A percentile compares a stretch with the other conserved stretches of the same genome.
phyloP scores from a whole-genome alignment of 2,888 invertebrate genomes.

The Lasius fuliginosus region DNA sequence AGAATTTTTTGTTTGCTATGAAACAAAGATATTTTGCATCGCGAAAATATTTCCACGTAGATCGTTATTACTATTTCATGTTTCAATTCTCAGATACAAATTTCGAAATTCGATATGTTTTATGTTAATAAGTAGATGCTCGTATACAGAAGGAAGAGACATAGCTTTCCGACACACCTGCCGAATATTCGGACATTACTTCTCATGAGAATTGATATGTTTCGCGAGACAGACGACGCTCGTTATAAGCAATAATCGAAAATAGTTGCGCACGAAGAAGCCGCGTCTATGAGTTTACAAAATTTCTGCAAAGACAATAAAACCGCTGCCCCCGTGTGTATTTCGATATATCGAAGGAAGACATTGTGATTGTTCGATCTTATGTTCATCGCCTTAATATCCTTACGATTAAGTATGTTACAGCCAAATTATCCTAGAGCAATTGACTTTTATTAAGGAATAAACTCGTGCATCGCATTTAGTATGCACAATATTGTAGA shows the following conservation, averaged over 20 bases:
- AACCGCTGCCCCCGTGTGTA: constrained; percentile 78
- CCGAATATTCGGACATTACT: constrained; percentile 31
- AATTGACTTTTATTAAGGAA: constrained; percentile 85
- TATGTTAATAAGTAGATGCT: not conserved
- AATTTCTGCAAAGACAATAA: constrained; percentile 75
- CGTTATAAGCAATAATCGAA: constrained; percentile 75
- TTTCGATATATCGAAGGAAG: constrained; percentile 78
- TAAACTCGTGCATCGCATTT: constrained; percentile 79
- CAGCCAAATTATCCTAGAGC: constrained; percentile 81
- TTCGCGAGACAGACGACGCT: constrained; percentile 70
- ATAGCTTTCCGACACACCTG: constrained; percentile 53
- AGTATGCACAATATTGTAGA: constrained; percentile 78
- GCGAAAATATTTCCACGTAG: not conserved
- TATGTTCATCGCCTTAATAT: constrained; percentile 56
- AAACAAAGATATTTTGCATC: not conserved
- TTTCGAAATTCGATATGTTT: not conserved
- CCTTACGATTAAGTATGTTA: constrained; percentile 62
- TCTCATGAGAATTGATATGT: constrained; percentile 58
- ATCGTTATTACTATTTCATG: not conserved
- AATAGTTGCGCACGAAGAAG: constrained; percentile 77
- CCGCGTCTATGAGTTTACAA: constrained; percentile 77
- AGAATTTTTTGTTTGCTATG: not conserved
- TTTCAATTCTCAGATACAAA: not conserved
- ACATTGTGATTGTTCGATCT: constrained; percentile 79
- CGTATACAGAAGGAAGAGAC: constrained; percentile 31